Conservation (phyloP, 2,797 vertebrate genomes). For the Cygnus olor region DNA sequence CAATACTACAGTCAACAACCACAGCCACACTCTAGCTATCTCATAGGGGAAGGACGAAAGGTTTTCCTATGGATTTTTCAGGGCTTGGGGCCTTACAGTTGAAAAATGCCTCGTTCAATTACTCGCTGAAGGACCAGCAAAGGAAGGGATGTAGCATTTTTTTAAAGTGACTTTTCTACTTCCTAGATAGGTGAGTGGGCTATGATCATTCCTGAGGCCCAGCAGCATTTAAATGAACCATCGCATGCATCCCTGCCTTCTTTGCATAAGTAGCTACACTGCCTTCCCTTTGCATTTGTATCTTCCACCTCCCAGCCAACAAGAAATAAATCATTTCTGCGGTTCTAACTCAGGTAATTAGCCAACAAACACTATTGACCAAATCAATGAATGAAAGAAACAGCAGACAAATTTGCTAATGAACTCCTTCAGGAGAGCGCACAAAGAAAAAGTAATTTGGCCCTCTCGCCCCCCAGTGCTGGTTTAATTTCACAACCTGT, state of each 20-base stretch:
- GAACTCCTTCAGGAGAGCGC: background rate
- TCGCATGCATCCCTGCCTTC: background rate
- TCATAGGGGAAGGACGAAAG: background rate
- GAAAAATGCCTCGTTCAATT: conserved; percentile 16
- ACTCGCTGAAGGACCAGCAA: background rate
- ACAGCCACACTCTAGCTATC: conserved; percentile 18
- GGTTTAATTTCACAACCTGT: conserved; percentile 41
- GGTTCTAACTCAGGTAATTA: conserved; percentile 6
- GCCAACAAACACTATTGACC: background rate
- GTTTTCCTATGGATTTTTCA: background rate
- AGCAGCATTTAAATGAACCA: background rate
- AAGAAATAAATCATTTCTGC: background rate
- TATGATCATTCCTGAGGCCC: background rate
- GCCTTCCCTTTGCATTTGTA: background rate
- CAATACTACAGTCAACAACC: conserved; percentile 40
- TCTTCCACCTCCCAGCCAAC: background rate
- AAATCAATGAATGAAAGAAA: conserved; percentile 22
- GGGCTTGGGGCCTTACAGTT: background rate
- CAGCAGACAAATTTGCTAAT: background rate
- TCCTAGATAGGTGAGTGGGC: background rate
- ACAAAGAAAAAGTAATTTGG: conserved; percentile 2
- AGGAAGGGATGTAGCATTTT: background rate
- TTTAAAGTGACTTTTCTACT: background rate
- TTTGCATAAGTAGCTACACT: background rate
- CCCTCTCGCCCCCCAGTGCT: accelerated